These are phyloP conservation scores for Syndactyla subalaris DNA, from an alignment of 2,797 vertebrate genomes.

Conservation along the genomic window DNA sequence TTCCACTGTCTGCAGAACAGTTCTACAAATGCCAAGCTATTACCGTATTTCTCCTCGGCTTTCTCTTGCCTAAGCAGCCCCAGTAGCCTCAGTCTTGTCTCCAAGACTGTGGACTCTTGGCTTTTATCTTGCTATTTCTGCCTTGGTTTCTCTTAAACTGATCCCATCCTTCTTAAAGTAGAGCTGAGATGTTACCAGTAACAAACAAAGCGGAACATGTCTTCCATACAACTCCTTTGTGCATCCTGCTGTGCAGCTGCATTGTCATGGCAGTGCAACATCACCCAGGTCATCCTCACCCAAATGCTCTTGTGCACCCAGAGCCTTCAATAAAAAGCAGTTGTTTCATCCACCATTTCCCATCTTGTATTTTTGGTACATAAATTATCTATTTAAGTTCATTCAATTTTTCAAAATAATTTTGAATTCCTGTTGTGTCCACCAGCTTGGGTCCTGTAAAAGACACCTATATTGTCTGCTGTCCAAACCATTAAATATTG, in stretches of 20 bases:
- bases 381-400: neutral
- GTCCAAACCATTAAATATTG: neutral
- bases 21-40: neutral
- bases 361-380: neutral
- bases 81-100: neutral
- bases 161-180: neutral
- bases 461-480: accelerated
- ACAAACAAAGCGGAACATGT: neutral
- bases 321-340: neutral
- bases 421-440: neutral
- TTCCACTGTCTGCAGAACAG: neutral
- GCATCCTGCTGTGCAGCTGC: neutral
- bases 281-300: neutral
- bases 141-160: neutral
- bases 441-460: neutral
- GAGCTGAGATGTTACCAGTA: neutral
- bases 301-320: neutral
- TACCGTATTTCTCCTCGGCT: neutral
- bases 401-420: neutral
- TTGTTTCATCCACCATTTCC: neutral
- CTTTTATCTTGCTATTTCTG: neutral
- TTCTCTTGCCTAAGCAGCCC: neutral
- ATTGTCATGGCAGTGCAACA: neutral
- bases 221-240: neutral
- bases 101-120: accelerated